Evolutionary conservation across 2,113 vertebrate genomes (phyloP).

Genomic region (Nibea coibor): DNA sequence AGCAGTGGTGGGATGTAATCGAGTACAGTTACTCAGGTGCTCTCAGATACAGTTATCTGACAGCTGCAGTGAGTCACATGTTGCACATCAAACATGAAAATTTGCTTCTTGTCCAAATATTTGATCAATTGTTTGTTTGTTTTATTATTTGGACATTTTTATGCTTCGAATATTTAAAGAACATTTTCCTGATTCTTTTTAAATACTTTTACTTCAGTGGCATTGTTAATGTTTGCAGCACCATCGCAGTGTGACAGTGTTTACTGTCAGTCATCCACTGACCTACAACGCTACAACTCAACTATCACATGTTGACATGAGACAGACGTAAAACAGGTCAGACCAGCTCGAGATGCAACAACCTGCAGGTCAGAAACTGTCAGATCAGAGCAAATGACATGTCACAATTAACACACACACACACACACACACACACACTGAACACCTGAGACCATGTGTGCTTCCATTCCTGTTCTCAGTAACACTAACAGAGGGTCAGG

Average conservation of each 20-base stretch:
- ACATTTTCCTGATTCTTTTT: neutral
- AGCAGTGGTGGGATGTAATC: no score
- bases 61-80: no score
- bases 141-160: no score
- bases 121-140: no score
- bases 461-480: neutral
- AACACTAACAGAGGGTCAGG: constrained; percentile 6
- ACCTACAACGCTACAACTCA: no score
- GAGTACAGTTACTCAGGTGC: no score
- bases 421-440: neutral
- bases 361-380: neutral
- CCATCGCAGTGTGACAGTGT: no score
- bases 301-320: neutral
- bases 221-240: neutral
- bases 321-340: neutral
- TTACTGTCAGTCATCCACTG: neutral
- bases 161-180: no score
- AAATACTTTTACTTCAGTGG: neutral
- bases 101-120: no score
- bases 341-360: neutral
- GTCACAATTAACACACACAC: neutral
- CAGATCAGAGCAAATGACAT: neutral
- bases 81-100: no score
- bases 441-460: constrained; percentile 2
- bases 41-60: no score